Evolutionary conservation across 37 sponge, comb jelly and placozoan species (phyloP).

Genomic region (Oscarella lobularis): DNA sequence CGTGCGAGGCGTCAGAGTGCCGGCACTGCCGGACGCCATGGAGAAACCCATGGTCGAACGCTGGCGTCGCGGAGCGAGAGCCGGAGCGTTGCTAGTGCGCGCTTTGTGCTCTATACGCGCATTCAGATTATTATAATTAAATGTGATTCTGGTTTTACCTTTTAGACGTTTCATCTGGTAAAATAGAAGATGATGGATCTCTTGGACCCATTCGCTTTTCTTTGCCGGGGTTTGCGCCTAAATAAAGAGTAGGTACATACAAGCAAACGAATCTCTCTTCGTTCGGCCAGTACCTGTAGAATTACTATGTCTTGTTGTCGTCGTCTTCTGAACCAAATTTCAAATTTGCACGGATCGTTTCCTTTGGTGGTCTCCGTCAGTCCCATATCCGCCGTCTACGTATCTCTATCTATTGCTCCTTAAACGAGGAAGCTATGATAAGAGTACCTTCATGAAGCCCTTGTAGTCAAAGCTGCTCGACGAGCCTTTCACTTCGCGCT

Average conservation of each 20-base stretch:
- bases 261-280: neutral
- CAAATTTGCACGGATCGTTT: slow-evolving; percentile 50
- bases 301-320: slow-evolving; percentile 22
- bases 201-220: slow-evolving; percentile 53
- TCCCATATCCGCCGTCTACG: slow-evolving; percentile 43
- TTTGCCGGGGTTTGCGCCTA: slow-evolving; percentile 33
- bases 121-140: no score
- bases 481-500: slow-evolving; percentile 18
- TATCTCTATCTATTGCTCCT: no score
- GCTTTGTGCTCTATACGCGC: no score
- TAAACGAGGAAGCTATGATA: no score
- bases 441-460: slow-evolving; percentile 20
- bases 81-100: neutral
- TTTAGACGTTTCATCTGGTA: slow-evolving; percentile 49
- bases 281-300: slow-evolving; percentile 26
- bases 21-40: no score
- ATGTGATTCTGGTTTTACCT: no score
- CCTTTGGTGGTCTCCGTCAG: slow-evolving; percentile 39
- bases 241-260: no score
- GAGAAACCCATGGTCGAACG: no score
- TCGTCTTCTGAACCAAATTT: slow-evolving; percentile 29
- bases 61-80: neutral
- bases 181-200: slow-evolving; percentile 52
- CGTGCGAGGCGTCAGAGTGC: no score
- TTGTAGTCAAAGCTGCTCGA: slow-evolving; percentile 22